Evolutionary conservation across 2,797 vertebrate species (phyloP).

Genomic region (Lutjanus argentimaculatus): DNA sequence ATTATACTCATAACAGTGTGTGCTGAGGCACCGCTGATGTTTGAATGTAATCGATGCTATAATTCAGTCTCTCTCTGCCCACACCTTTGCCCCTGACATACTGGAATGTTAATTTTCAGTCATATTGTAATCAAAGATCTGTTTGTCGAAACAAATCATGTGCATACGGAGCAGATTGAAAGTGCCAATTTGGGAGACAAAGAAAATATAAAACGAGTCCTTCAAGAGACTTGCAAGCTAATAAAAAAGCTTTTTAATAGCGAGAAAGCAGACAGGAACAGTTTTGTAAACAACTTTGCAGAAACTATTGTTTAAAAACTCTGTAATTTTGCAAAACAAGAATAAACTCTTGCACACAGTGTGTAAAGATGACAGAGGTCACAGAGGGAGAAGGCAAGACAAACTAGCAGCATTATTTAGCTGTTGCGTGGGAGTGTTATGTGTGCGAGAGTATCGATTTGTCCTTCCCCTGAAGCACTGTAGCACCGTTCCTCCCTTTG

Average conservation of each 20-base stretch:
- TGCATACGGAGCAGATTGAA: neutral
- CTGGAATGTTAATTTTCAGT: neutral
- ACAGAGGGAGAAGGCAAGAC: slow-evolving; percentile 51
- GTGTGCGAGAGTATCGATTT: slow-evolving; percentile 70
- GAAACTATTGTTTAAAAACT: slow-evolving; percentile 34
- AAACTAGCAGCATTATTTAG: slow-evolving; percentile 62
- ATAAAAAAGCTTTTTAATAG: slow-evolving; percentile 33
- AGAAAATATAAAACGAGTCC: neutral
- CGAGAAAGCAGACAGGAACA: neutral
- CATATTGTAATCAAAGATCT: neutral
- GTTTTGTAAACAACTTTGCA: slow-evolving; percentile 22
- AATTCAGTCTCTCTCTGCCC: neutral
- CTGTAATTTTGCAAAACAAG: slow-evolving; percentile 28
- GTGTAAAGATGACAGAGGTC: slow-evolving; percentile 62
- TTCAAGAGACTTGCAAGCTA: neutral
- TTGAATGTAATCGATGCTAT: neutral
- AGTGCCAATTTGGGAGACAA: neutral
- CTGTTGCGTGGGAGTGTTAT: slow-evolving; percentile 74
- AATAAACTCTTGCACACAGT: slow-evolving; percentile 43
- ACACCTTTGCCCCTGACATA: neutral
- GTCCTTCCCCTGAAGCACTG: slow-evolving; percentile 67
- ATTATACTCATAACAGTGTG: neutral
- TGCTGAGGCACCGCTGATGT: neutral
- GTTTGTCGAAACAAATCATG: neutral
- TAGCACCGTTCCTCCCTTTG: slow-evolving; percentile 52